Base-by-base conservation (phyloP, 2,888 invertebrate genomes). In the Mythimna impura region DNA sequence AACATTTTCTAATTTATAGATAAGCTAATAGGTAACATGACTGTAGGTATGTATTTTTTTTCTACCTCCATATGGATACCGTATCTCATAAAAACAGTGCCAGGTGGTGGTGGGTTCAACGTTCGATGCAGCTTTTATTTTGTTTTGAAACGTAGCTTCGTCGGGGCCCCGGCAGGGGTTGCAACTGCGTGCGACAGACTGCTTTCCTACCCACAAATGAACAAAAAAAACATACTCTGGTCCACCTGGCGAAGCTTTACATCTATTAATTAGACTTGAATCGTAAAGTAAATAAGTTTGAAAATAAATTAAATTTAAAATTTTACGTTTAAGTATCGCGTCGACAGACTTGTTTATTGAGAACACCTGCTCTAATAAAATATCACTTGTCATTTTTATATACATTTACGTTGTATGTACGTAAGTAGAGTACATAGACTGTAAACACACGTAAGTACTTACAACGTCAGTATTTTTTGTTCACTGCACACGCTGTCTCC, bases 21-120 rank as follows among this genome's bases (percentile, higher is more conserved):
- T 57, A 55, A 68, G 57, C 65, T 58, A 54, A 75, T 68, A 63
- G 60, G 50, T 83, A 69, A 34, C 71, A 69, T 43, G 30, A 17
- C 10, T 30, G 71, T 54, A 50, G 58, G 22, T 67, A 43, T 36
- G 34, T 34, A 22, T 60, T 78, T n/a, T 71, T 30, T 78, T 74
- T 65, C 55, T 72, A 61, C 9, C 78, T 71, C 75, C 83, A 68
- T 78, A 76, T 79, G 84, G 78, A 78, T 86, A 81, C 73, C 71
- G 86, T 88, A 88, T 89, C 81, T 86, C 73, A 91, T 87, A 90
- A 91, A 91, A 90, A 91, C 89, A 89, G 77, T 81, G 92, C 95
- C 95, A 95, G 95, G 94, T 95, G 95, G 94, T 95, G 95, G 89
- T 69, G 87, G 85, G 95, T 95, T 95, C 95, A 94, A 91, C 90